Evolutionary conservation across 2,113 vertebrate species (phyloP).

Genomic region (Pantherophis guttatus): DNA sequence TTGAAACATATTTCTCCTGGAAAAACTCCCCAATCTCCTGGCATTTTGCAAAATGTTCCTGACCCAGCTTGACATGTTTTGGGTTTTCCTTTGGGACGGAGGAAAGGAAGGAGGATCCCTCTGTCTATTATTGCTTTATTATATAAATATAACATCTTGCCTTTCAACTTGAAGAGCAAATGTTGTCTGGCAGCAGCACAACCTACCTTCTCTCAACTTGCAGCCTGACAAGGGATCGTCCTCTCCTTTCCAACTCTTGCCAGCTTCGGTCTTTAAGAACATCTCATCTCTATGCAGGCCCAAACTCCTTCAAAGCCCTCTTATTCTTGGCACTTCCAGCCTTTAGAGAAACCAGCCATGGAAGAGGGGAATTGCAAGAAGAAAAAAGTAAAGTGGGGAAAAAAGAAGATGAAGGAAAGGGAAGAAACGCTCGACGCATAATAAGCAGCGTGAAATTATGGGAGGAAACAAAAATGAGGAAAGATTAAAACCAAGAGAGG

Average conservation of each 20-base stretch:
- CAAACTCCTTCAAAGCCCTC: too few species aligned
- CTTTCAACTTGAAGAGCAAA: not conserved
- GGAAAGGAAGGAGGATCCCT: not conserved
- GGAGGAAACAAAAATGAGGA: not conserved
- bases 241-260: not conserved
- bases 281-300: not conserved
- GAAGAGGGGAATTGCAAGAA: not conserved
- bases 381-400: too few species aligned
- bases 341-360: not conserved
- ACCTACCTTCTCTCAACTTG: not conserved
- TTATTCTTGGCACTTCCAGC: not conserved
- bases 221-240: not conserved
- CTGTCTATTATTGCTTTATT: not conserved
- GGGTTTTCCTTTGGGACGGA: not conserved
- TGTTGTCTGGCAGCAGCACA: not conserved
- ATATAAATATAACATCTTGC: not conserved
- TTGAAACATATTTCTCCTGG: not conserved
- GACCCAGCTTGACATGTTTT: not conserved
- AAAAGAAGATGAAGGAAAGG: rapidly evolving
- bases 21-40: not conserved
- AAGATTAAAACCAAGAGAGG: not conserved
- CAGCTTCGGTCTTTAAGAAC: not conserved
- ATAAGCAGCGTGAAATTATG: not conserved
- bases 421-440: rapidly evolving
- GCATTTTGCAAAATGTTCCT: not conserved